phyloP scores from a whole-genome alignment of 2,797 vertebrate species.

The Cryptoblepharus egeriae region DNA sequence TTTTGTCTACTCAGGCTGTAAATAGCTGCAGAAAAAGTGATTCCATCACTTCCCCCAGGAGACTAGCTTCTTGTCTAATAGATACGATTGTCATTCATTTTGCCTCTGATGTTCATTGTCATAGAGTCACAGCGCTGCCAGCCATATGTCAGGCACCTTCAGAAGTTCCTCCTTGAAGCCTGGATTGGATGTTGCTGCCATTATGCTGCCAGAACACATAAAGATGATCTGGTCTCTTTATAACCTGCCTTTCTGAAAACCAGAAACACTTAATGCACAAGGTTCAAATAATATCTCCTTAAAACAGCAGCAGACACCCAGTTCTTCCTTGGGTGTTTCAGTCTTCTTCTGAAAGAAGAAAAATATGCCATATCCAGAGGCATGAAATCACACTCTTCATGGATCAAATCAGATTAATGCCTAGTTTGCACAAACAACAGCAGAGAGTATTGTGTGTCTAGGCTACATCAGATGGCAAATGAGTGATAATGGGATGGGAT shows the following conservation, averaged over 20 bases:
- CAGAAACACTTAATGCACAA: neutral
- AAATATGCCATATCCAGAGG: neutral
- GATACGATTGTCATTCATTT: conserved; percentile 11
- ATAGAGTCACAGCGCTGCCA: conserved; percentile 16
- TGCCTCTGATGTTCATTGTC: conserved; percentile 24
- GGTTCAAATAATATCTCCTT: neutral
- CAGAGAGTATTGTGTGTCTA: neutral
- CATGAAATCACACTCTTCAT: neutral
- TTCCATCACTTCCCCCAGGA: conserved; percentile 35
- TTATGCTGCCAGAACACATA: conserved; percentile 7
- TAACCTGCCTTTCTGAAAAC: neutral
- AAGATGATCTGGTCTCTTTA: neutral
- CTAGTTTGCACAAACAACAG: neutral
- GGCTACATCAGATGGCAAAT: neutral
- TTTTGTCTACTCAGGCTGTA: conserved; percentile 21
- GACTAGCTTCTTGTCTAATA: conserved; percentile 13
- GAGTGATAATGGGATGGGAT: neutral
- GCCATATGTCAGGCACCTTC: conserved; percentile 14
- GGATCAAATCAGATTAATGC: neutral
- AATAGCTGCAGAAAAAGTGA: conserved; percentile 36
- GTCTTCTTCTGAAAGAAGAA: neutral
- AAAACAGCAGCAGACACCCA: neutral
- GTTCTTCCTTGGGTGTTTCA: no score
- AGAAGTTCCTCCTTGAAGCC: conserved; percentile 6
- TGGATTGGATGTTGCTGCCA: conserved; percentile 8